phyloP scores from a whole-genome alignment of 2,113 vertebrate species.

The Centropristis striata region DNA sequence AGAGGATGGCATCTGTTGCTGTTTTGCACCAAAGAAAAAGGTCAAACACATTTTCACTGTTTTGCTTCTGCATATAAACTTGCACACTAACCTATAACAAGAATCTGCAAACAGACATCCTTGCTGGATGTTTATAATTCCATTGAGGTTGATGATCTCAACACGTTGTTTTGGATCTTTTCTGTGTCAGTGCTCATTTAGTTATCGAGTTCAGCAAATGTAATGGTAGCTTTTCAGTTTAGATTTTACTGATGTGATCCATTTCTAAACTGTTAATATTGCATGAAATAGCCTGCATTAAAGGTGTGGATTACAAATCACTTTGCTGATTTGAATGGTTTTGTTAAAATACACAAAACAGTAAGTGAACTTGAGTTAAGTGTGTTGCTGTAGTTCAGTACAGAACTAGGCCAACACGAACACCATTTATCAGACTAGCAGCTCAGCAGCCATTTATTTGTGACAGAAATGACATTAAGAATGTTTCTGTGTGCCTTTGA shows the following conservation, averaged over 20 bases:
- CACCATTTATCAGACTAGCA: background rate
- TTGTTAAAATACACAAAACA: too few species aligned
- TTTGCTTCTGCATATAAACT: background rate
- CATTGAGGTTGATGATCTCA: background rate
- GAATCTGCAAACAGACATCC: background rate
- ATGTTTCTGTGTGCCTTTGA: conserved; percentile 12
- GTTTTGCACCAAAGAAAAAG: conserved; percentile 8
- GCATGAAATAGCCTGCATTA: background rate
- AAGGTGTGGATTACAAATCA: background rate
- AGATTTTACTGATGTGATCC: background rate
- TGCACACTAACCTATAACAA: background rate
- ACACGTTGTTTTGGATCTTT: background rate
- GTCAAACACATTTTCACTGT: conserved; percentile 16
- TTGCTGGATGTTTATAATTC: background rate
- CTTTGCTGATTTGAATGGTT: background rate
- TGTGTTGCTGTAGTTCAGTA: background rate
- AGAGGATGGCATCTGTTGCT: conserved; percentile 12
- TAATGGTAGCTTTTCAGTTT: background rate
- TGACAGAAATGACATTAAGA: conserved; percentile 6
- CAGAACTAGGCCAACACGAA: background rate
- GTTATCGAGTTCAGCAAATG: too few species aligned
- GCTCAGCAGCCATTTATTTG: conserved; percentile 1
- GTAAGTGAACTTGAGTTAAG: background rate
- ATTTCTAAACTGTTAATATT: background rate
- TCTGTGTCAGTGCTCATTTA: background rate